Evolutionary conservation across 2,888 invertebrate genomes (phyloP), one percentile per base, ranked within the genome.

Genomic region (Drosophila subsilvestris): DNA sequence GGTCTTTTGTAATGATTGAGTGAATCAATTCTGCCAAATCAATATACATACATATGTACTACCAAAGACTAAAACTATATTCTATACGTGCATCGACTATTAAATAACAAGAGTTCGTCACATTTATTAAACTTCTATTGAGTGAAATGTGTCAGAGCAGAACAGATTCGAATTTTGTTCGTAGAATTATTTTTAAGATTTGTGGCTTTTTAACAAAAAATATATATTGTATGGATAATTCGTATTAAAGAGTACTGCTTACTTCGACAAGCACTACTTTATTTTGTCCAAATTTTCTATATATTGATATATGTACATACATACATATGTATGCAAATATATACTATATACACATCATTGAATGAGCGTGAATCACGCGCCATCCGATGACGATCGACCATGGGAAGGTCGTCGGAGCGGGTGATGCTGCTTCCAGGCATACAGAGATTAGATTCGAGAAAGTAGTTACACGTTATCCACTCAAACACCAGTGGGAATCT

Each of bases 281-380:
- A 12, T 12, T 32, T 32, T 32, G 1, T 37, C 37, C 6, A 37
- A 14, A 37, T 14, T 37, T 37, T 14, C 14, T 14, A 37, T 32
- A 14, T 32, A 12, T n/a, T n/a, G n/a, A n/a, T 32, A 47, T 49
- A 14, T 42, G 37, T 20, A 48, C 59, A 22, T n/a, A 6, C 25
- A 37, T 57, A 43, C 32, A 4, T 2, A 37, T n/a, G 25, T 17
- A 48, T 37, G 18, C 8, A 43, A 50, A 22, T 14, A 32, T 32
- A 37, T 53, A 44, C 10, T 29, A 12, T 32, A 29, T 45, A 8
- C 20, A 25, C 43, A 50, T 20, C n/a, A 43, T 44, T 59, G 49
- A 72, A 51, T 62, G 47, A 53, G 18, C 27, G 45, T 71, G 70
- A 71, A 63, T 71, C 70, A 71, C 56, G 72, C 72, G 55, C 44